A percentile compares a stretch with the other conserved stretches of the same genome.
Evolutionary conservation across 2,888 invertebrate species (phyloP).

Genomic region (Chloromyia formosa): DNA sequence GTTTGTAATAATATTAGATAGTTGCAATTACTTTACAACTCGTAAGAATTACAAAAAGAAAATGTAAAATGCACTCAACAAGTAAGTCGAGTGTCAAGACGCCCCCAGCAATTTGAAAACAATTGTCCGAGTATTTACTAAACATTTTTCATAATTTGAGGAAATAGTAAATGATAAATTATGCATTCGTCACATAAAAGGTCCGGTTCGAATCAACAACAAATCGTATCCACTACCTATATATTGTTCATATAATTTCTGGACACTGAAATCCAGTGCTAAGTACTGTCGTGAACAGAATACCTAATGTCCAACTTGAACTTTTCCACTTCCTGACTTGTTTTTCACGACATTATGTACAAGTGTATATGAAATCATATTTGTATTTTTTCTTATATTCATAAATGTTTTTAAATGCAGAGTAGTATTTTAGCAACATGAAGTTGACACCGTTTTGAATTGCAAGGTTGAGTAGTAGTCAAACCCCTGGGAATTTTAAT

Average conservation of each 20-base stretch:
- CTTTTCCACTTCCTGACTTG: background rate
- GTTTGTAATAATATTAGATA: no score
- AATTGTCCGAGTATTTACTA: no score
- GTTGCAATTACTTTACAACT: no score
- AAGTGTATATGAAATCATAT: no score
- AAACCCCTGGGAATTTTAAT: no score
- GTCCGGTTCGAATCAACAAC: background rate
- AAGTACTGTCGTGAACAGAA: conserved; percentile 7
- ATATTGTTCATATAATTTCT: conserved; percentile 26
- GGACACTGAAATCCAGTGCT: conserved; percentile 10
- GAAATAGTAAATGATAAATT: background rate
- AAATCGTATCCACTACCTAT: no score
- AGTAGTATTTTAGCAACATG: no score
- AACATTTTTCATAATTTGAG: background rate
- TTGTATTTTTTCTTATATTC: background rate
- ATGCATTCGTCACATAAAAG: background rate
- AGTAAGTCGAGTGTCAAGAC: background rate
- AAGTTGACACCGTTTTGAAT: no score
- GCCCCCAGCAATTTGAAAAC: background rate
- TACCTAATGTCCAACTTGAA: background rate
- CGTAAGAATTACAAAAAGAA: no score
- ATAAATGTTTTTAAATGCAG: no score
- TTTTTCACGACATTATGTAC: background rate
- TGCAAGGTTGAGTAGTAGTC: no score
- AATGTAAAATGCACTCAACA: no score